These are phyloP conservation scores for Anastrepha ludens DNA, from an alignment of 1,140 invertebrate species.

Conservation along the genomic window DNA sequence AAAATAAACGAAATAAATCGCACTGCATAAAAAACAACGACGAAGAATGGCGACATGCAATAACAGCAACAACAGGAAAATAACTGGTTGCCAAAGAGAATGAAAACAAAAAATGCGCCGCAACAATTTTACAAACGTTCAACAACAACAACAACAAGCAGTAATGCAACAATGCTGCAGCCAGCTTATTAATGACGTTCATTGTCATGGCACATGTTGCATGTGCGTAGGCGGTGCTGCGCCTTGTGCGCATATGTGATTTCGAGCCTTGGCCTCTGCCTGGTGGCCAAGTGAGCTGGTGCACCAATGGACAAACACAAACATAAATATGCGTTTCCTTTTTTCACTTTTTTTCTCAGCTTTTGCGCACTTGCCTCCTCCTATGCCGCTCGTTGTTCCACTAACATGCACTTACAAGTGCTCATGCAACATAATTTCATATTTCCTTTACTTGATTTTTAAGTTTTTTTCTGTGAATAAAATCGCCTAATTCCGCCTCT, in stretches of 20 bases:
- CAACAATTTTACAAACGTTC: background rate
- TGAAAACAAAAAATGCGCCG: background rate
- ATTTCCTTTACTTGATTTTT: conserved; percentile 10
- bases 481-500: background rate
- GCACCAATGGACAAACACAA: background rate
- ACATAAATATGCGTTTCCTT: background rate
- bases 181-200: conserved; percentile 53
- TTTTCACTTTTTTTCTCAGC: background rate
- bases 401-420: conserved; percentile 53
- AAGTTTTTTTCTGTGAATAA: background rate
- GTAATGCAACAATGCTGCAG: conserved; percentile 13
- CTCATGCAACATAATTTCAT: conserved; percentile 49
- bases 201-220: conserved; percentile 53
- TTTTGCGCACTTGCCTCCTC: background rate
- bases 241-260: background rate
- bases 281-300: background rate
- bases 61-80: background rate
- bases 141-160: background rate
- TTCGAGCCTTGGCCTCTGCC: conserved; percentile 18
- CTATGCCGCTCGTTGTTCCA: background rate
- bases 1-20: conserved; percentile 7
- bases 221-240: conserved; percentile 39
- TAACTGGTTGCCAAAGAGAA: background rate
- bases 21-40: background rate
- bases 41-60: background rate